phyloP scores from a whole-genome alignment of 2,113 vertebrate species.

The Todiramphus saurophagus region DNA sequence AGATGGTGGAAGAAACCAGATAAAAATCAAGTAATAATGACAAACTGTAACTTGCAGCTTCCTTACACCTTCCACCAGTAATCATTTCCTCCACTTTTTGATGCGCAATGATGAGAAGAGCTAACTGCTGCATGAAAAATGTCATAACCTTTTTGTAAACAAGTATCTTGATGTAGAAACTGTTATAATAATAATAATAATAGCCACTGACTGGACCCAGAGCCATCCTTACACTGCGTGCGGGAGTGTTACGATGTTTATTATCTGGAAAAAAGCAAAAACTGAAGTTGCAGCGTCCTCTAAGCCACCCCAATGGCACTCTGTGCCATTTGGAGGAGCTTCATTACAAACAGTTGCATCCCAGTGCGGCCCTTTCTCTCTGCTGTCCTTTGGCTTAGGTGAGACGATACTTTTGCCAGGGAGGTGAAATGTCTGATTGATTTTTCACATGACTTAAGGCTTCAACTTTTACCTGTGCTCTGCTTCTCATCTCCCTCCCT shows the following conservation, averaged over 20 bases:
- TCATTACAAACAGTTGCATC: background rate
- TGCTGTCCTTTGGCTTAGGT: background rate
- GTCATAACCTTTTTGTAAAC: background rate
- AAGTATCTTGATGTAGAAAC: background rate
- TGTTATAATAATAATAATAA: background rate
- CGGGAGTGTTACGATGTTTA: background rate
- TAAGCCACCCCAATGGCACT: background rate
- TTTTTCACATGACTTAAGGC: conserved; percentile 1
- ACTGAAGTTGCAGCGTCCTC: background rate
- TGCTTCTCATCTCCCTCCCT: background rate
- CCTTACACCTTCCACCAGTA: conserved; percentile 17
- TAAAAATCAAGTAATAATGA: conserved; percentile 13
- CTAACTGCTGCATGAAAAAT: conserved; percentile 54
- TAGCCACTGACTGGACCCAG: background rate
- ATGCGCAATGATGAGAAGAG: background rate
- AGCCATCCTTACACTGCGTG: background rate
- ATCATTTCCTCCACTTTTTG: background rate
- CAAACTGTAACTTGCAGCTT: conserved; percentile 48
- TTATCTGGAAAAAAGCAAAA: background rate
- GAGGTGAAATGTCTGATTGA: background rate
- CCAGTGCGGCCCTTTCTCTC: background rate
- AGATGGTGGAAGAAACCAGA: conserved; percentile 40
- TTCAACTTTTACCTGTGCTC: background rate
- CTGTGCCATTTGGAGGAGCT: background rate
- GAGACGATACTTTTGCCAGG: background rate